Percentiles rank a stretch among this genome's conserved stretches.
These are phyloP conservation scores for Atta texana DNA, from an alignment of 1,140 invertebrate genomes.

Conservation along the genomic window DNA sequence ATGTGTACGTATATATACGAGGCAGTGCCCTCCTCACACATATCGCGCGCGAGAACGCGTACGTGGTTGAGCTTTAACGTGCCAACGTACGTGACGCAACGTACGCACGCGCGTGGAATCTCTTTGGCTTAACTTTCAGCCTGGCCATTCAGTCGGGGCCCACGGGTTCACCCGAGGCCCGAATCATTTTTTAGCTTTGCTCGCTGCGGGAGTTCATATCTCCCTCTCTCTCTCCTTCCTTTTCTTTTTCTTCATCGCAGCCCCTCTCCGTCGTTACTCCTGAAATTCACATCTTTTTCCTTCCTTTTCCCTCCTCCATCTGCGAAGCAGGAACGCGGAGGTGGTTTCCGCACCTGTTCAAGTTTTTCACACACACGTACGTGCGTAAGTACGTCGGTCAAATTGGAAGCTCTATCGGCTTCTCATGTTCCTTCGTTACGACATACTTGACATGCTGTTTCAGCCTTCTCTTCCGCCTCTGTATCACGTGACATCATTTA, in stretches of 20 bases:
- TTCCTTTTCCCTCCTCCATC: not conserved
- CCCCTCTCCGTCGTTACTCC: not conserved
- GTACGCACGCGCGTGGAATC: conserved; percentile 65
- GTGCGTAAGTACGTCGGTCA: not conserved
- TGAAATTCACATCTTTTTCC: not conserved
- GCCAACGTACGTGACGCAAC: conserved; percentile 56
- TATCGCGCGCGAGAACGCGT: conserved; percentile 5
- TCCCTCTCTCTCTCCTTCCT: not conserved
- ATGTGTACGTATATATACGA: conserved; percentile 41
- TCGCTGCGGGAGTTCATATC: conserved; percentile 74
- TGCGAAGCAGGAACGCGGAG: conserved; percentile 25
- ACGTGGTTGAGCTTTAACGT: conserved; percentile 62
- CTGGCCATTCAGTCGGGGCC: conserved; percentile 73
- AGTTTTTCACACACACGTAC: conserved; percentile 39
- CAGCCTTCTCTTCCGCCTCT: not conserved
- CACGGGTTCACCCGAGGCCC: conserved; percentile 60
- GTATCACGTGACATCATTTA: conserved; percentile 34
- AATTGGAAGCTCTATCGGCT: conserved; percentile 34
- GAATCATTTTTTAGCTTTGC: conserved; percentile 77
- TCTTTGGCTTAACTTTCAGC: conserved; percentile 68
- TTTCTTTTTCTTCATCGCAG: not conserved
- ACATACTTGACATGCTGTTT: conserved; percentile 14
- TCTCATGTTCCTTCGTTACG: conserved; percentile 27
- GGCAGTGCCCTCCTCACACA: not conserved
- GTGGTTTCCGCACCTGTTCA: conserved; percentile 62